Evolutionary conservation across 2,888 invertebrate species (phyloP), one percentile per base, ranked within the genome.

Genomic region (Fragum whitleyi): DNA sequence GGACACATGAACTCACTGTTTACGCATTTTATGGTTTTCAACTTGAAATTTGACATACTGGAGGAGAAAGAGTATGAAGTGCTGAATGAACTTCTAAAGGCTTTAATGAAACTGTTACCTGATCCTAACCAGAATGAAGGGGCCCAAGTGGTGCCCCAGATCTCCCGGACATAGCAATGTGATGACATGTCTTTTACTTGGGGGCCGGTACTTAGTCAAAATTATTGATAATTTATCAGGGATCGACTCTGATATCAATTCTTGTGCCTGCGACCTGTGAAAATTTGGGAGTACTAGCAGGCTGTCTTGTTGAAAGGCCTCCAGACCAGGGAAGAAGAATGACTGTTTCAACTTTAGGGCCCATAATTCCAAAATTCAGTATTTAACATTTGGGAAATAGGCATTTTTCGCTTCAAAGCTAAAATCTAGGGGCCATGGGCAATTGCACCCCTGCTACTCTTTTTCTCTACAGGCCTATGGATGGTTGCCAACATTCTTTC

Each of bases 1-100:
- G 97, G 97, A 94, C 98, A 99, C 95, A 96, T 99, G 95, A 98
- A 99, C 96, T 97, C 98, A 95, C 97, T 99, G 92, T 98, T 98
- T 95, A 97, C 97, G 95, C 98, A 99, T 95, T 96, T 99, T 95
- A 97, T 97, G 93, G 97, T 96, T 90, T 96, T 96, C 94, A 96
- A 95, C 94, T 95, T 97, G 94, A 96, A 97, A 94, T 98, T 97
- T 95, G 96, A 96, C 94, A 96, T 98, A 94, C 97, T 98, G 92
- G 98, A 98, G 94, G 96, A 97, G 93, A 98, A 98, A 95, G 98
- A 99, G 95, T 97, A 98, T 47, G 98, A 98, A 95, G 97, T 98
- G 92, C 95, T 98, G 92, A 96, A 97, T 91, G 98, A 98, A 95
- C 95, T 98, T 14, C 77, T 90, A 36, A 88, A 89, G 74, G 91